phyloP scores from a whole-genome alignment of 2,113 vertebrate species.

The Aegithalos caudatus region DNA sequence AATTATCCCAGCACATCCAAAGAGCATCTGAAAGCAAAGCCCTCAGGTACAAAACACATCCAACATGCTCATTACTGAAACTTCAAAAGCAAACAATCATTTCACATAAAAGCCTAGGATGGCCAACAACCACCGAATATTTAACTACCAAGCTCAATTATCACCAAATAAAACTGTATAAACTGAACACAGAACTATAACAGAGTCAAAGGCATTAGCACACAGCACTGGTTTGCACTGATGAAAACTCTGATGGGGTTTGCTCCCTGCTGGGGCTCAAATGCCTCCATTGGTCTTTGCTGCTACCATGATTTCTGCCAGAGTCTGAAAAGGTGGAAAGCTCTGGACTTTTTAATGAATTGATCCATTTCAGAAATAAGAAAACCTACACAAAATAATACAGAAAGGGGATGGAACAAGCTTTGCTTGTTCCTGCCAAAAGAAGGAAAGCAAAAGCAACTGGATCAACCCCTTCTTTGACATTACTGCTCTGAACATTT shows the following conservation, averaged over 20 bases:
- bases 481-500: background rate
- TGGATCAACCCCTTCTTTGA: background rate
- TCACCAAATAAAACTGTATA: constrained; percentile 28
- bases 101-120: background rate
- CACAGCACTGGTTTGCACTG: background rate
- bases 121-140: background rate
- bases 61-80: background rate
- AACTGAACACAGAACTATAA: background rate
- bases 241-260: background rate
- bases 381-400: background rate
- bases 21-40: background rate
- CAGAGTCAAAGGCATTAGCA: background rate
- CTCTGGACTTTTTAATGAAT: background rate
- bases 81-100: constrained; percentile 7
- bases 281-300: background rate
- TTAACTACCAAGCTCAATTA: constrained; percentile 1
- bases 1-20: background rate
- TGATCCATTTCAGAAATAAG: background rate
- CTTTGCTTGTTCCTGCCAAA: background rate
- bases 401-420: background rate
- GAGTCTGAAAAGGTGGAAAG: background rate
- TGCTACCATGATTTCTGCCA: background rate
- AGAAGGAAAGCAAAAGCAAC: background rate
- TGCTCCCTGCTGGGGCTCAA: background rate
- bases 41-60: background rate